Base-by-base conservation (phyloP, 2,113 vertebrate genomes). In the Helogale parvula region DNA sequence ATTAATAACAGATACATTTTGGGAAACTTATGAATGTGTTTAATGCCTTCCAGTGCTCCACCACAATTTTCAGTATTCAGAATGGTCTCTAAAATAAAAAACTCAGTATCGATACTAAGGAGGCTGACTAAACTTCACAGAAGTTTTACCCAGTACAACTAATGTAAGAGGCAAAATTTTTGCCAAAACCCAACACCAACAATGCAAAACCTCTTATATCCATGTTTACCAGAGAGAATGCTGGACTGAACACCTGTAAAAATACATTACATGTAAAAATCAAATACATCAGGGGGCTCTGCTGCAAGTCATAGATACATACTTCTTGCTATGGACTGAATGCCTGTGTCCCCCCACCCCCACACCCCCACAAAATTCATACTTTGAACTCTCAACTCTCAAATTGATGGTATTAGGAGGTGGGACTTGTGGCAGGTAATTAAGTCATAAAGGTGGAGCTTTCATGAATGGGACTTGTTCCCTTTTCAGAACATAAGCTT, bases 11-110 rank as follows among this genome's bases (percentile, higher is more conserved):
- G 8, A 17, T 38, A 88, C 31, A 38, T 14, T 35, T 23, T 41
- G 52, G 52, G 60, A 33, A 92, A 92, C 31, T 88, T 50, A 77
- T 7, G 81, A 86, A 81, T 41, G 81, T 31, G 45, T 23, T 66
- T 60, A 60, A 60, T 60, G 21, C 8, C 57, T 23, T 60, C 21
- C 19, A 60, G 8, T 60, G 57, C 57, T 25, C 57, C 8, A 60
- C 21, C 57, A 60, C 23, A 60, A 23, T 60, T 60, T 60, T 60
- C 21, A 60, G 57, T 60, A 23, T 60, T 60, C 57, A 60, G 21
- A 60, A 60, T 2, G 8, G 57, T 60, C 57, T 60, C 57, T 60
- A 60, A 25, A 60, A 60, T 60, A 60, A 60, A 60, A 60, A 60
- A 60, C 7, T 54, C 19, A 88, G 19, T 11, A 82, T 16, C 83